Evolutionary conservation across 2,888 invertebrate genomes (phyloP), one percentile per base, ranked within the genome.

Genomic region (Drosophila nr. perissopoda): DNA sequence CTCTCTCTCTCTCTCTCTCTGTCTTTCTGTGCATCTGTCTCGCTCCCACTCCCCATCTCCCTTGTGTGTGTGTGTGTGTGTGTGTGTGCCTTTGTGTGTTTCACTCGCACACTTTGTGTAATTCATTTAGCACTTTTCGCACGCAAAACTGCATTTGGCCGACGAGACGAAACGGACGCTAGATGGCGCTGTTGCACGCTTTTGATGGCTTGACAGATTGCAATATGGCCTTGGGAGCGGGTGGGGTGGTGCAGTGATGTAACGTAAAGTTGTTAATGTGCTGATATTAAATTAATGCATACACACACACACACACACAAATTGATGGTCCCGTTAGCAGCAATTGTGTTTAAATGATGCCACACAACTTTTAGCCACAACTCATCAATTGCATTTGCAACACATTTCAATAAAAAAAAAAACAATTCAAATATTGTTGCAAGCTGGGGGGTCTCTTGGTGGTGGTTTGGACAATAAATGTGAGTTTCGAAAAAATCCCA

Each of bases 121-220:
- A 79, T 76, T 72, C 80, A 79, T 79, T 79, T 74, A 68, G 51
- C 63, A 61, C 67, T 79, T 80, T 80, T 70, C 76, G 70, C 70
- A 79, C 76, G 61, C 79, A 70, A 70, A 76, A 79, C 48, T 70
- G 74, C 79, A 78, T 78, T 77, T 78, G 77, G 64, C 63, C 66
- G 52, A 63, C 71, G 46, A 48, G 73, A 38, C 29, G 60, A 60
- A 68, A 59, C 62, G 46, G 56, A 53, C 79, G 52, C 79, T 69
- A 82, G 79, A 76, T 79, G 79, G 82, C 79, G 76, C 66, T 74
- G n/a, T 18, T 46, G 6, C 33, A 57, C 42, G 21, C 5, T 58
- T 49, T 25, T 13, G 42, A 33, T 33, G 27, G 46, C 33, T 62
- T 76, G 66, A 63, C 66, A 63, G 56, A 53, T 76, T 67, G 16